Evolutionary conservation across 1,140 invertebrate species (phyloP), one percentile per base, ranked within the genome.

Genomic region (Phenacoccus solenopsis): DNA sequence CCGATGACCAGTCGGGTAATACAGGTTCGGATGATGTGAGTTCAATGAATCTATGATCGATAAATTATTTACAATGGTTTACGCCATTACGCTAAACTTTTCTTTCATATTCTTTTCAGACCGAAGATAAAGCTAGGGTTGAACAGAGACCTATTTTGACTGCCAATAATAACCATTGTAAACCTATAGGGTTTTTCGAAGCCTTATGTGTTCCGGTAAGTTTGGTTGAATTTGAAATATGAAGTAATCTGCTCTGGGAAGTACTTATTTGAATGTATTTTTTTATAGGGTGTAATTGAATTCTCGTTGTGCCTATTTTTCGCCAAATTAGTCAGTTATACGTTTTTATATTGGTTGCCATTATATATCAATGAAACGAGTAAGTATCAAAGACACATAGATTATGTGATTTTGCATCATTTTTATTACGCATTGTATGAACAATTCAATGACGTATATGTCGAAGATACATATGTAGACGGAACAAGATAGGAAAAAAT

Each of bases 291-390:
- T 22, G 96, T 98, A 1, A 75, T 96, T 2, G 95, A 98, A 80
- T 98, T 93, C 81, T 94, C 95, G 0, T 77, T 97, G 1, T 93
- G 91, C 35, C 81, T 98, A 30, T 98, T 98, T 79, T 98, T 98
- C 80, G 91, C 94, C n/a, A 98, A 98, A 80, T 83, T 98, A 5
- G 94, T 98, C 69, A 94, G 90, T 77, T 98, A 98, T 77, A 98
- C 95, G 70, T 98, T 98, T 80, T 84, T 98, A 12, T 98, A 91
- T 78, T 98, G 96, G 95, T 81, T 98, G 73, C 96, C 96, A 61
- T 79, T 88, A 16, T 98, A 97, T 75, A 93, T 98, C 69, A 85
- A 87, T 67, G 81, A 83, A 69, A 90, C 90, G 72, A 91, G 93
- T 96, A 78, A 88, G 86, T 85, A 75, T 4, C n/a, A n/a, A n/a